These are phyloP conservation scores for Trichomalopsis sarcophagae DNA, from an alignment of 1,140 invertebrate genomes.

Conservation along the genomic window DNA sequence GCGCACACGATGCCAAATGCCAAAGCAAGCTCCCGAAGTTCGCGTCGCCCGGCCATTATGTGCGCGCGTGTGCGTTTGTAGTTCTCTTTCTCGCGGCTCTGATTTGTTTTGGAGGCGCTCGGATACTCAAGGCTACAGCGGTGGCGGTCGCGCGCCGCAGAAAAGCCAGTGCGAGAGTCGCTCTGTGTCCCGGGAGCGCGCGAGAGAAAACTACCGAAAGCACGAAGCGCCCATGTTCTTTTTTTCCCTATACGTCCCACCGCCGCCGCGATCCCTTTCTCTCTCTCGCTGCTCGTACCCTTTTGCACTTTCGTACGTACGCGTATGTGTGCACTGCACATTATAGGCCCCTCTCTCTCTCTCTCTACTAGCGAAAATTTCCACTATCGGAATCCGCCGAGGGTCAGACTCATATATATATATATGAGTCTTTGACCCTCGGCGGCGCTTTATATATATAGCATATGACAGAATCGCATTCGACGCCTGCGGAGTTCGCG, in stretches of 20 bases:
- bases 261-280: not conserved
- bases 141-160: not conserved
- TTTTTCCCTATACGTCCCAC: not conserved
- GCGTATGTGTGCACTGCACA: not conserved
- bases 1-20: not conserved
- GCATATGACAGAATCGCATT: too few relatives aligned
- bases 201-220: not conserved
- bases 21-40: conserved; percentile 24
- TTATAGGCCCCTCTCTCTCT: too few relatives aligned
- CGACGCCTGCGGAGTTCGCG: too few relatives aligned
- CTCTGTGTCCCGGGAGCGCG: not conserved
- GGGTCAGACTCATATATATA: not conserved
- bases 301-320: not conserved
- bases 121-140: not conserved
- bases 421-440: too few relatives aligned
- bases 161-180: not conserved
- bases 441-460: too few relatives aligned
- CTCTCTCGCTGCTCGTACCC: not conserved
- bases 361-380: not conserved
- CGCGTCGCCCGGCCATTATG: not conserved
- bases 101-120: not conserved
- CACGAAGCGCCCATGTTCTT: not conserved
- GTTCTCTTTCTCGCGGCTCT: not conserved
- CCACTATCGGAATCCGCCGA: conserved; percentile 33
- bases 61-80: not conserved